Percentiles rank a stretch among this genome's conserved stretches.
phyloP scores from a whole-genome alignment of 2,888 invertebrate genomes.

The Coelopa pilipes region DNA sequence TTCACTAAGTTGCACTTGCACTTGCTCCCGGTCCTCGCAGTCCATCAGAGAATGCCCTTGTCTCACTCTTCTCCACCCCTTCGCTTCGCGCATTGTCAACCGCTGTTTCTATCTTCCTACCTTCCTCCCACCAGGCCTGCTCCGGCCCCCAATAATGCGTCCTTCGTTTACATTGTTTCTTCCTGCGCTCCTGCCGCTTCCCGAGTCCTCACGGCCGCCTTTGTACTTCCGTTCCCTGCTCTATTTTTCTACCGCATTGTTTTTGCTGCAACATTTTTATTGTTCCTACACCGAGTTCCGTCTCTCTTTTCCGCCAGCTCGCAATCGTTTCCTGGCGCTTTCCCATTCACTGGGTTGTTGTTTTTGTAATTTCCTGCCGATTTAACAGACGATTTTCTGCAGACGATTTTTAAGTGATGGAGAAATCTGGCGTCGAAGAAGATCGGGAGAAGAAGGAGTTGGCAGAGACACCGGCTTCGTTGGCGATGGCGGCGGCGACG shows the following conservation, averaged over 20 bases:
- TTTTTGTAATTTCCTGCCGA: conserved; percentile 46
- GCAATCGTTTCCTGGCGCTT: conserved; percentile 2
- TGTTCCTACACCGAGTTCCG: not conserved
- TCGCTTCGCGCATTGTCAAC: not conserved
- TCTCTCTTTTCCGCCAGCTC: conserved; percentile 8
- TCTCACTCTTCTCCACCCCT: no score
- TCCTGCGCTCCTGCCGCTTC: not conserved
- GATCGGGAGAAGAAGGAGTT: not conserved
- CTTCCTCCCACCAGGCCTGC: conserved; percentile 7
- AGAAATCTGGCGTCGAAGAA: not conserved
- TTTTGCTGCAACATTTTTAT: not conserved
- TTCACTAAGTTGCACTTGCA: no score
- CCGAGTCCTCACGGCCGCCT: not conserved
- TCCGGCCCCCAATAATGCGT: conserved; percentile 29
- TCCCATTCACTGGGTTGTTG: conserved; percentile 27
- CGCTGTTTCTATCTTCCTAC: not conserved
- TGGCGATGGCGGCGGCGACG: no score
- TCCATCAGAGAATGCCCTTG: no score
- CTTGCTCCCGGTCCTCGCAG: no score
- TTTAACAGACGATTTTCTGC: conserved; percentile 40
- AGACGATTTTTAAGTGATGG: conserved; percentile 27
- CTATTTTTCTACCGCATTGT: not conserved
- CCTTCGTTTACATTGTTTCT: conserved; percentile 28
- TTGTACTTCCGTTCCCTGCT: conserved; percentile 20
- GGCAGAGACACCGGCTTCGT: not conserved